Base-by-base conservation (phyloP, 2,888 invertebrate species). In the Holacanthella duospinosa region DNA sequence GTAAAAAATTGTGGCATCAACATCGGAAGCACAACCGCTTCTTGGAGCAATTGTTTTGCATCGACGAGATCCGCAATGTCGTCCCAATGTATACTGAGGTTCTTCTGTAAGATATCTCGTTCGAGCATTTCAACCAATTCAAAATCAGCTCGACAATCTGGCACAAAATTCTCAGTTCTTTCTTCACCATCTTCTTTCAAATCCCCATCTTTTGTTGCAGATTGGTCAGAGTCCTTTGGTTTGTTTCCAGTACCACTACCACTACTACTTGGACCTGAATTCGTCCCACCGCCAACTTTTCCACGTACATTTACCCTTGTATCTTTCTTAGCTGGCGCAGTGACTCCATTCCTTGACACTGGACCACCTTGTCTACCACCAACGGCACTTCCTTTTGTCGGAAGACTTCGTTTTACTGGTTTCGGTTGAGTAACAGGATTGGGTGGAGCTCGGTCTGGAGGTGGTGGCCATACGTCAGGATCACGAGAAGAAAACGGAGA, bases 1-100 rank as follows among this genome's bases (percentile, higher is more conserved):
- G 89, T 94, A 78, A 99, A 99, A 80, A 93, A 97, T 75, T 96
- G 93, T 1, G 97, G 97, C 87, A 97, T 94, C 84, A 92, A 86
- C 85, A 96, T 88, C 1, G 97, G 97, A 75, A 97, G 80, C 44
- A 99, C 95, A 9, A 97, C 95, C 29, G 97, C 96, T 79, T 99
- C 97, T 77, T 97, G 93, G 4, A 99, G 79, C 62, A 97, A 77
- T 67, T 91, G 81, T 77, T 93, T 93, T 4, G 93, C 93, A 77
- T 93, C 92, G 12, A 86, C 82, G 57, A 93, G 80, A 78, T 92
- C 93, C 0, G 93, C 93, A 75, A 93, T 93, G 76, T 92, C 93
- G 74, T 88, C 91, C 96, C 96, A 97, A 75, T 86, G 84, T 65
- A 96, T 92, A 78, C 93, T 94, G 21, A 94, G 93, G 80, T 96